Base-by-base conservation (phyloP, 2,797 vertebrate species). In the Hippoglossus hippoglossus region DNA sequence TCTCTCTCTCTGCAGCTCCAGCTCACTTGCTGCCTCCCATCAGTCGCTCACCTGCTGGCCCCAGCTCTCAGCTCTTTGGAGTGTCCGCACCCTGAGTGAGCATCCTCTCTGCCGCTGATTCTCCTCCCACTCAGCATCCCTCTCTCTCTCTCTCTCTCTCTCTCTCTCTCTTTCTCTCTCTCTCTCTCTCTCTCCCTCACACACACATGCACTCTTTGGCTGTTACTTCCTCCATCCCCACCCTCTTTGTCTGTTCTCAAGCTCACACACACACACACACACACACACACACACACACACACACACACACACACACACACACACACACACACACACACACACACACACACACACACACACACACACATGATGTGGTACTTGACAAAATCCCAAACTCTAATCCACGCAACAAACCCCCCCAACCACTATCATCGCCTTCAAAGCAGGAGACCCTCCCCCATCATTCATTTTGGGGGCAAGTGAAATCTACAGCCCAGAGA, bases 1-100 rank as follows among this genome's bases (percentile, higher is more conserved):
- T 68, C 63, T 16, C 49, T 73, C 60, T 65, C 64, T 59, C 64
- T 69, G 50, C 65, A 24, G 64, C 65, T 71, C 54, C 61, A 18
- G 63, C 52, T 84, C 79, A 79, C 71, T 83, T 44, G 55, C 77
- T 63, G 81, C 80, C 81, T 71, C 66, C 73, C 79, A 67, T 88
- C 81, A 58, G 80, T 61, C 50, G 63, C 78, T 85, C 91, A 93
- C 91, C 93, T 94, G 92, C 91, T 90, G 82, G 82, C 70, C 63
- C 72, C 81, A 39, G 67, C 85, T 85, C 72, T 71, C 73, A 21
- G 79, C 78, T 87, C 80, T 77, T 79, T 50, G 71, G 76, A 85
- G 79, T 80, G 28, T 64, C 49, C 77, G 67, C 79, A 52, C 65
- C 76, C 66, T 56, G 58, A 77, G 68, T 28, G 55, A 85, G 83